These are phyloP conservation scores for Congeria kusceri DNA, from an alignment of 2,888 invertebrate species.

Conservation along the genomic window DNA sequence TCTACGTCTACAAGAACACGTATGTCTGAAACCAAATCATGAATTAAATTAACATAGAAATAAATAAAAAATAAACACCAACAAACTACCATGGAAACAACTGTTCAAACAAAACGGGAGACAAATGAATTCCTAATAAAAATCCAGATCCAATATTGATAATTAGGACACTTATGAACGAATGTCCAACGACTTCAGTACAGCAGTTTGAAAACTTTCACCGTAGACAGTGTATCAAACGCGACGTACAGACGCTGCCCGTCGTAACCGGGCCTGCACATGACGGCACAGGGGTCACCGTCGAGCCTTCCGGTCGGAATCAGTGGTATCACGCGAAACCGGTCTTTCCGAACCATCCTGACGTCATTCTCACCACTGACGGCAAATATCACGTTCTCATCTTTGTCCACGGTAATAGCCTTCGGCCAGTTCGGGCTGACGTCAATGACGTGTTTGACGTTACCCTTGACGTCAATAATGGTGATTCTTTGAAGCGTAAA, in stretches of 20 bases:
- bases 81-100: too few species aligned
- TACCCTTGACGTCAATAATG: conserved; percentile 29
- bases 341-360: conserved; percentile 21
- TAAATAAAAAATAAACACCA: too few species aligned
- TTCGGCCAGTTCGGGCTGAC: conserved; percentile 36
- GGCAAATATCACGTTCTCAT: conserved; percentile 25
- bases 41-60: too few species aligned
- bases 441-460: conserved; percentile 20
- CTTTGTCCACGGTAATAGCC: conserved; percentile 24
- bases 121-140: too few species aligned
- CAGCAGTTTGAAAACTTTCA: conserved; percentile 16
- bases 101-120: too few species aligned
- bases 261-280: neutral
- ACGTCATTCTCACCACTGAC: conserved; percentile 24
- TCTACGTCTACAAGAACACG: too few species aligned
- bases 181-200: neutral
- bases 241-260: conserved; percentile 18
- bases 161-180: too few species aligned
- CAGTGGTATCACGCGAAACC: conserved; percentile 6
- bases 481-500: conserved; percentile 26
- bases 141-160: too few species aligned
- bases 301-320: neutral
- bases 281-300: conserved; percentile 7
- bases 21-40: too few species aligned
- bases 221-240: neutral